Evolutionary conservation across 2,113 vertebrate species (phyloP).

Genomic region (Eidolon helvum): DNA sequence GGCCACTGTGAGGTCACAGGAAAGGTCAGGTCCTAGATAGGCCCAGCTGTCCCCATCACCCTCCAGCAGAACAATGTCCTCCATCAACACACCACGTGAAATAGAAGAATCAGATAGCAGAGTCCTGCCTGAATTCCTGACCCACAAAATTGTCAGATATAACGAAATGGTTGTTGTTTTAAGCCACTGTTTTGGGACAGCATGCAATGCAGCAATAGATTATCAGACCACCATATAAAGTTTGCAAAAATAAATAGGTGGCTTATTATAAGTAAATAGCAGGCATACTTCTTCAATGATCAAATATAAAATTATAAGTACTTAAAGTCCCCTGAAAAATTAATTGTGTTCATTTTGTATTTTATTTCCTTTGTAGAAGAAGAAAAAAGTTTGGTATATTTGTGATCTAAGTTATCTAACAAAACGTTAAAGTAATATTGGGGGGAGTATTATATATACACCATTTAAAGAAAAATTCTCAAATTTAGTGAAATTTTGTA

Average conservation of each 20-base stretch:
- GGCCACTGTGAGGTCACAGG: not conserved
- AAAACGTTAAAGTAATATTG: not conserved
- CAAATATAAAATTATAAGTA: not conserved
- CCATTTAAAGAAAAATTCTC: not conserved
- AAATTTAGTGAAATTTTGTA: not conserved
- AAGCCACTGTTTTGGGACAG: not conserved
- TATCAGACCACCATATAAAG: not conserved
- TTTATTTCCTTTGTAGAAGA: not conserved
- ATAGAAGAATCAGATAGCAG: not conserved
- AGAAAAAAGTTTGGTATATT: not conserved
- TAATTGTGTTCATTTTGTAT: not conserved
- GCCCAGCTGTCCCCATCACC: not conserved
- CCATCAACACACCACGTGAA: not conserved
- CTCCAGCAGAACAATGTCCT: not conserved
- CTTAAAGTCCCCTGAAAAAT: not conserved
- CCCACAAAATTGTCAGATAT: not conserved
- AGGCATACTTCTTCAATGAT: not conserved
- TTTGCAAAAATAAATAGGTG: not conserved
- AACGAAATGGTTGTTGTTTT: not conserved
- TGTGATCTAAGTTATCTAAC: conserved; percentile 1
- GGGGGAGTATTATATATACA: not conserved
- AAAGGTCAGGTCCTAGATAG: not conserved
- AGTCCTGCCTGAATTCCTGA: not conserved
- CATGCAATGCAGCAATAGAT: not conserved
- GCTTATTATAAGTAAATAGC: not conserved